Percentiles rank a stretch among this genome's conserved stretches.
Conservation (phyloP, 2,113 vertebrate species). For the Pangasianodon gigas region DNA sequence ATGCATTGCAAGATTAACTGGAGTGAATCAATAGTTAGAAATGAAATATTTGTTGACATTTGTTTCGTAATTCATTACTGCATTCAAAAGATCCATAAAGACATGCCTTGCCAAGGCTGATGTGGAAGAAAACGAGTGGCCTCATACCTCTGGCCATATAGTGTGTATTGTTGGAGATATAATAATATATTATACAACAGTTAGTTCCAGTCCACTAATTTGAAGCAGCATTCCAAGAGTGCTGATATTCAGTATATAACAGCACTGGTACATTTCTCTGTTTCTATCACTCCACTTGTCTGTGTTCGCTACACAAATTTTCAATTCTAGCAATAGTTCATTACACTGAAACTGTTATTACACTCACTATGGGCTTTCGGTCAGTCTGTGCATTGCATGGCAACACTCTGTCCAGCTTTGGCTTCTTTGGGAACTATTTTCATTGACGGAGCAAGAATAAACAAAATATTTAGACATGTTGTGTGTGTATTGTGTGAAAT, state of each 20-base stretch:
- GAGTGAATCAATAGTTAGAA: neutral
- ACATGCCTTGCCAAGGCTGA: neutral
- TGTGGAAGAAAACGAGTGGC: neutral
- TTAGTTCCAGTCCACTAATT: neutral
- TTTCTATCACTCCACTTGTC: neutral
- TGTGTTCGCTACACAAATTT: neutral
- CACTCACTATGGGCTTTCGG: neutral
- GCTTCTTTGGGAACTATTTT: neutral
- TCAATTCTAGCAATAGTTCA: neutral
- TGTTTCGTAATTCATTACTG: neutral
- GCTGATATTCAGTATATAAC: neutral
- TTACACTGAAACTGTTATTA: neutral
- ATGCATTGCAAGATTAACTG: neutral
- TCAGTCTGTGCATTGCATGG: neutral
- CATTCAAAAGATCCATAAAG: neutral
- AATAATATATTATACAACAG: neutral
- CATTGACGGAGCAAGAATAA: neutral
- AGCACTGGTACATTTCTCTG: neutral
- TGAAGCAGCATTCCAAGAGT: neutral
- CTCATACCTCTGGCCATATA: neutral
- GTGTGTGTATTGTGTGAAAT: neutral
- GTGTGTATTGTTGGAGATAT: neutral
- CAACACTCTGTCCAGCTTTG: too few relatives aligned
- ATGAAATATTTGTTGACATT: neutral
- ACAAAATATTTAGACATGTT: neutral